These are phyloP conservation scores for Napeogenes sylphis DNA, from an alignment of 2,888 invertebrate genomes.

Conservation along the genomic window DNA sequence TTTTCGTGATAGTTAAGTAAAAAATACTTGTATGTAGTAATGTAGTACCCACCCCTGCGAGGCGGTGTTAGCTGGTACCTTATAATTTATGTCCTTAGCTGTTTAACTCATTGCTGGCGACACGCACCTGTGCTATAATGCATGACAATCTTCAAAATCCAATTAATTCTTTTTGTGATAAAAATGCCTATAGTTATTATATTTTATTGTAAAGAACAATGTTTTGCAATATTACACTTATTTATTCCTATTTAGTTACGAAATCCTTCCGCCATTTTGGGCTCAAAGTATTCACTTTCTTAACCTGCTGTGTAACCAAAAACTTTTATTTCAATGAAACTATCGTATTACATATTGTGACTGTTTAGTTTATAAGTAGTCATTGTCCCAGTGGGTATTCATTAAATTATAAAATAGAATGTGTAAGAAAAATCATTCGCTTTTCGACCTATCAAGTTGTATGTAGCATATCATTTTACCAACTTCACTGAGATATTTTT, in stretches of 20 bases:
- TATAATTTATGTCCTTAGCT: conserved; percentile 36
- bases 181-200: conserved; percentile 38
- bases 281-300: conserved; percentile 52
- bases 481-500: conserved; percentile 33
- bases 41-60: conserved; percentile 54
- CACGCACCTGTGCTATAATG: conserved; percentile 47
- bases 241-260: conserved; percentile 44
- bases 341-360: conserved; percentile 48
- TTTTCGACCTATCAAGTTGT: conserved; percentile 44
- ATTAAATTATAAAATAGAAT: conserved; percentile 37
- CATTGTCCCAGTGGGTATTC: conserved; percentile 45
- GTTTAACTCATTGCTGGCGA: conserved; percentile 51
- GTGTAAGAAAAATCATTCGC: conserved; percentile 41
- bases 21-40: conserved; percentile 62
- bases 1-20: conserved; percentile 74
- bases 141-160: conserved; percentile 50
- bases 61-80: conserved; percentile 63
- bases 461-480: conserved; percentile 42
- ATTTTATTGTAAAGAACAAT: conserved; percentile 43
- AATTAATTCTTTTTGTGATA: conserved; percentile 47
- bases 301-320: conserved; percentile 53
- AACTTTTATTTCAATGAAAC: conserved; percentile 44
- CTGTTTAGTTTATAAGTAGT: conserved; percentile 56
- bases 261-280: conserved; percentile 46
- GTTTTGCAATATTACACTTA: conserved; percentile 41